Evolutionary conservation across 2,797 vertebrate species (phyloP), one percentile per base, ranked within the genome.

Genomic region (Calcarius lapponicus): DNA sequence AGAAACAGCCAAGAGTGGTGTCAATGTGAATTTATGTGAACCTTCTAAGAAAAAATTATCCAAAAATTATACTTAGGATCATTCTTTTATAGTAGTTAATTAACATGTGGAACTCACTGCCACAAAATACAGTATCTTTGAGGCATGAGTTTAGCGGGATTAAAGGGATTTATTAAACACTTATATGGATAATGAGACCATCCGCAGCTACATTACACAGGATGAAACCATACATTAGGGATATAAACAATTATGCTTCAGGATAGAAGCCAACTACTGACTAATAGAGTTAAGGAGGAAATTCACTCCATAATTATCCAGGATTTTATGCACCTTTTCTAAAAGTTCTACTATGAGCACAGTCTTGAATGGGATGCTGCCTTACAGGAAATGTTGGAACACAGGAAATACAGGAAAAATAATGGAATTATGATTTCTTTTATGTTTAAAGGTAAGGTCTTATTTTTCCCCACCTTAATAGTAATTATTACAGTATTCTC

Each of bases 161-260:
- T 97, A 97, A 96, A 97, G 93, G 96, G 95, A 97, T 97, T 97
- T 97, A 96, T 96, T 96, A 97, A 95, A 96, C 95, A 97, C 95
- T 97, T 97, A 96, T 94, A 96, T 95, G 96, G 95, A 96, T 97
- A 97, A 97, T 96, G 96, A 97, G 95, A 96, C 95, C 95, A 95
- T 96, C 95, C 93, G 12, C 93, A 94, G 95, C 94, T 96, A 97
- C 95, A 94, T 96, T 97, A 95, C 93, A 92, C 92, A 91, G 95
- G 96, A 97, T 96, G 95, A 97, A 96, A 95, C 95, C 95, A 97
- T 97, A 96, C 95, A 96, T 97, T 96, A 97, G 95, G 95, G 95
- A 96, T 96, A 97, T 97, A 97, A 97, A 97, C 96, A 97, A 96
- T 96, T 96, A 96, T 90, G 95, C 96, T 97, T 96, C 95, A 96